These are phyloP conservation scores for Drosophila greeni DNA, from an alignment of 2,888 invertebrate genomes.

Conservation along the genomic window DNA sequence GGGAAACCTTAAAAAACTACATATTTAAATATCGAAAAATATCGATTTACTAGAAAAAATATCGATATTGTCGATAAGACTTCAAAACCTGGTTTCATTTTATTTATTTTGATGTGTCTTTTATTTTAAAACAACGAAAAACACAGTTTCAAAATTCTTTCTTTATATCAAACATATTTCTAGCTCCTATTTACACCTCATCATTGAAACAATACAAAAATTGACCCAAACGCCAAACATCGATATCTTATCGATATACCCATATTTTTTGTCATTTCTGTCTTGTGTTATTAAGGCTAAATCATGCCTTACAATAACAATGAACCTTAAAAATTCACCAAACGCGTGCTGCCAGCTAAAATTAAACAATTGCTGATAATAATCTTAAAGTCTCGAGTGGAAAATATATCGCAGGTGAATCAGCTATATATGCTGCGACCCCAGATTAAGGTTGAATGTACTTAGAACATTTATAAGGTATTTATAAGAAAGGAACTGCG, in stretches of 20 bases:
- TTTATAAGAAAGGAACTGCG: neutral
- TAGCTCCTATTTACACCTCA: neutral
- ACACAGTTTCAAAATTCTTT: neutral
- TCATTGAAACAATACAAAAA: neutral
- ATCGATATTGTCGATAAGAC: no score
- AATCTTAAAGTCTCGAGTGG: neutral
- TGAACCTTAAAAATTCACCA: conserved; percentile 9
- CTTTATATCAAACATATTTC: neutral
- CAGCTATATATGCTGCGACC: conserved; percentile 1
- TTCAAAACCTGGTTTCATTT: no score
- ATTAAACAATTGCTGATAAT: conserved; percentile 20
- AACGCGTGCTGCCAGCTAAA: conserved; percentile 10
- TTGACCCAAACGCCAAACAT: neutral
- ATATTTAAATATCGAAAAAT: no score
- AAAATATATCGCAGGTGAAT: conserved; percentile 7
- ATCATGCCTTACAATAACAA: conserved; percentile 1
- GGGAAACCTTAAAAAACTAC: no score
- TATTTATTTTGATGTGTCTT: no score
- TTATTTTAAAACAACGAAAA: neutral
- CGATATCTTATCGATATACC: neutral
- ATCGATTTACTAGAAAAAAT: no score
- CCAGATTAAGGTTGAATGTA: neutral
- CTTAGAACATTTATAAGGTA: neutral
- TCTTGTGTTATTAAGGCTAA: neutral
- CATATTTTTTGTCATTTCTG: neutral